phyloP scores from a whole-genome alignment of 64 coral and sea anemone species.

The Pocillopora verrucosa region DNA sequence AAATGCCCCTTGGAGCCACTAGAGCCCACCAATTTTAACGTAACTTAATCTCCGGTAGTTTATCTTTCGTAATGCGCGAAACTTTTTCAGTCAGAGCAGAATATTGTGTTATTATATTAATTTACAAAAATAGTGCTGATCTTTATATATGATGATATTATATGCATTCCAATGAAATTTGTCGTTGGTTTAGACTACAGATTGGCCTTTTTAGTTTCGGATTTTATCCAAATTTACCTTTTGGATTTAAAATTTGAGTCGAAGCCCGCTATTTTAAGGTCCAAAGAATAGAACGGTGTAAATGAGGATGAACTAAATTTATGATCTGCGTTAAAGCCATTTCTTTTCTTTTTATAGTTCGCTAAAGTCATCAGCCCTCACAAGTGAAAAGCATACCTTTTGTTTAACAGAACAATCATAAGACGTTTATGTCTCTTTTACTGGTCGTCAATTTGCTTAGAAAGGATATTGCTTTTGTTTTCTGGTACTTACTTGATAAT shows the following conservation, averaged over 20 bases:
- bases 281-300: not conserved
- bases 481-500: not conserved
- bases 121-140: not conserved
- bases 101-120: not conserved
- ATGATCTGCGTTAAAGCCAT: not conserved
- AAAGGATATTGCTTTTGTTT: constrained; percentile 45
- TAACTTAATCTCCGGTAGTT: not conserved
- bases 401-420: not conserved
- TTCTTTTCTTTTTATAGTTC: not conserved
- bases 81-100: not conserved
- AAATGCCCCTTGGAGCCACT: too few relatives aligned
- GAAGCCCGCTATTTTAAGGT: not conserved
- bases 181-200: not conserved
- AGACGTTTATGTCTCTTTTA: not conserved
- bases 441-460: not conserved
- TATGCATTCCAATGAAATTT: not conserved
- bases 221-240: not conserved
- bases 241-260: not conserved
- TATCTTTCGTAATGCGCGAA: not conserved
- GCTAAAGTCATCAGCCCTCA: not conserved
- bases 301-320: not conserved
- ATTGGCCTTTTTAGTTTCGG: not conserved
- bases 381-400: constrained; percentile 1
- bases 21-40: not conserved
- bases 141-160: not conserved